Base-by-base conservation (phyloP, 2,797 vertebrate genomes). In the Darevskia mixta region DNA sequence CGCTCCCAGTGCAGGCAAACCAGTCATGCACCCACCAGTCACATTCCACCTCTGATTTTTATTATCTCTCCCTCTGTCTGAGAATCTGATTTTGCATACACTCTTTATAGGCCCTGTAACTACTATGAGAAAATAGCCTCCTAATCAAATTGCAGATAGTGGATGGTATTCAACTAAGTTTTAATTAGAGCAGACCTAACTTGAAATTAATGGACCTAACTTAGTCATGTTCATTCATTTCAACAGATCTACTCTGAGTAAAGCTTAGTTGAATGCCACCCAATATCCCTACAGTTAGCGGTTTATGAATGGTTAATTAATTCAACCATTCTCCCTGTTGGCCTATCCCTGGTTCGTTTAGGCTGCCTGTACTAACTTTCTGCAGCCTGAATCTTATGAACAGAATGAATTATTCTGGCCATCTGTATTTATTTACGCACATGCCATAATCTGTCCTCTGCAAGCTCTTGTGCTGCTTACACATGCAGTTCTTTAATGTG, bases 401-500 rank as follows among this genome's bases (percentile, higher is more conserved):
- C 5, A 82, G 81, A 87, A 90, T 15, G 83, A 92, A 93, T 67
- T 29, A 83, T 82, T 87, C 9, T 32, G 79, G 20, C 85, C 93
- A 93, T 94, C 94, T 95, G 93, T 91, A 95, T 94, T 94, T 92
- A 94, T 94, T 94, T 93, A 92, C 29, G 79, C 79, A 64, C 49
- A 1, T 90, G 90, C 89, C 87, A 87, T 91, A 88, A 84, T 32
- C 73, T 83, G 66, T 79, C 94, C 89, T 87, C 89, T 76, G 89
- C 91, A 94, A 90, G 82, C 90, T 88, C 83, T 89, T 91, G n/a
- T 18, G 73, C 81, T 91, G 87, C 93, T 94, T 90, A 79, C 94
- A 92, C 88, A 90, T 94, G 85, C 93, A 94, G 88, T 90, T 88
- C 87, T 94, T 94, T 93, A 95, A 93, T 94, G 93, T 93, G 93